These are phyloP conservation scores for Megamerina dolium DNA, from an alignment of 2,888 invertebrate genomes.

Conservation along the genomic window DNA sequence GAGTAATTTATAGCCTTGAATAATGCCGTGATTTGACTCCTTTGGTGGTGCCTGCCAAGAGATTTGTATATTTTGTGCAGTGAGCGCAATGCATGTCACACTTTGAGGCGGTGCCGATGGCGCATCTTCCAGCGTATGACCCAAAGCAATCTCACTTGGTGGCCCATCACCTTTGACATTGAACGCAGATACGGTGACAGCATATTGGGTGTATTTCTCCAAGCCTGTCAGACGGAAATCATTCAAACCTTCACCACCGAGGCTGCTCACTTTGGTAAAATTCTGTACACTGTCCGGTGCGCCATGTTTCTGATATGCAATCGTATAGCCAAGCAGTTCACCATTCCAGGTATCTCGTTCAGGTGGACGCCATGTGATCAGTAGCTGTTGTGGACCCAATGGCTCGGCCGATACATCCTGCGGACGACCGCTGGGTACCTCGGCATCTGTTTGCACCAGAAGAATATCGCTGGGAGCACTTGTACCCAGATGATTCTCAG, in stretches of 20 bases:
- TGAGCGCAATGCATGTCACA: conserved; percentile 61
- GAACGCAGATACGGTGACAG: conserved; percentile 71
- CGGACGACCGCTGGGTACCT: conserved; percentile 67
- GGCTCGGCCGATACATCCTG: conserved; percentile 61
- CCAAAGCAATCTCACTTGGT: conserved; percentile 58
- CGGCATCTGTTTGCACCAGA: conserved; percentile 54
- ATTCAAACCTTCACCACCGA: conserved; percentile 52
- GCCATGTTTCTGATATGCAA: conserved; percentile 53
- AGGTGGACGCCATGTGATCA: conserved; percentile 71
- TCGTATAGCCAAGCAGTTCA: conserved; percentile 66
- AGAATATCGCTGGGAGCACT: conserved; percentile 57
- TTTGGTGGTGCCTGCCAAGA: conserved; percentile 63
- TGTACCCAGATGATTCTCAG: conserved; percentile 58
- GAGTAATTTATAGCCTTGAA: conserved; percentile 72
- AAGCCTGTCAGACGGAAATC: conserved; percentile 60
- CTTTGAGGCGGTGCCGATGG: conserved; percentile 65
- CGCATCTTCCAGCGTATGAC: conserved; percentile 51
- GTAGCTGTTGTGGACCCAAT: conserved; percentile 63
- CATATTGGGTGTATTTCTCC: conserved; percentile 73
- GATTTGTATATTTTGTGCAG: conserved; percentile 66
- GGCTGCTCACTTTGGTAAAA: conserved; percentile 45
- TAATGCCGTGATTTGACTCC: conserved; percentile 60
- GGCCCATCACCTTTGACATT: conserved; percentile 77
- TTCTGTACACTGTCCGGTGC: conserved; percentile 40
- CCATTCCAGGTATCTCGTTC: conserved; percentile 69